Conservation (phyloP, 2,888 invertebrate species). For the Agonopterix heracliana region DNA sequence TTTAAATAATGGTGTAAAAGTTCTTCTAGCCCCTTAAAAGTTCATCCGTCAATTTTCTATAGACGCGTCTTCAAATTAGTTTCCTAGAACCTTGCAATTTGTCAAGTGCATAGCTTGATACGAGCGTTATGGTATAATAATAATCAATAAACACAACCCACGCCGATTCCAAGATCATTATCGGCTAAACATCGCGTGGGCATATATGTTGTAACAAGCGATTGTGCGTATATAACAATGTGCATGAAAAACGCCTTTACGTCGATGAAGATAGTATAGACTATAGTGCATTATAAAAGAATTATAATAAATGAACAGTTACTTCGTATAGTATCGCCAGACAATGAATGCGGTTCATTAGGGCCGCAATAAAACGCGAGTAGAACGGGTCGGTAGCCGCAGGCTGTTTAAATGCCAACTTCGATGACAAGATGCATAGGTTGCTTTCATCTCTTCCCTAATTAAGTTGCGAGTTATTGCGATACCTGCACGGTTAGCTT, state of each 20-base stretch:
- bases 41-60: too few relatives aligned
- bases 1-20: too few relatives aligned
- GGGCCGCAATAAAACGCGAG: conserved; percentile 47
- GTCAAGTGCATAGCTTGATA: not conserved
- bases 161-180: conserved; percentile 67
- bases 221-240: conserved; percentile 59
- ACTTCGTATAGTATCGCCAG: conserved; percentile 35
- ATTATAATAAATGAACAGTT: conserved; percentile 55
- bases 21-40: too few relatives aligned
- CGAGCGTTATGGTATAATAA: conserved; percentile 20
- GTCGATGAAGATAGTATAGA: conserved; percentile 17
- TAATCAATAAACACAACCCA: conserved; percentile 63
- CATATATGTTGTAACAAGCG: conserved; percentile 50
- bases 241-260: conserved; percentile 21
- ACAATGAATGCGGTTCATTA: conserved; percentile 61
- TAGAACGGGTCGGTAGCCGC: conserved; percentile 33
- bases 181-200: conserved; percentile 50
- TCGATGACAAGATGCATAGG: conserved; percentile 33
- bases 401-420: conserved; percentile 43
- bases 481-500: conserved; percentile 21
- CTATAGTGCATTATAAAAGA: conserved; percentile 39
- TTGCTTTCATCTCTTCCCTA: conserved; percentile 44
- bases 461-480: conserved; percentile 51
- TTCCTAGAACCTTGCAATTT: too few relatives aligned
- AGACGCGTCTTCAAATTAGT: too few relatives aligned